phyloP scores from a whole-genome alignment of 2,888 invertebrate genomes.

The Limnephilus auricula region DNA sequence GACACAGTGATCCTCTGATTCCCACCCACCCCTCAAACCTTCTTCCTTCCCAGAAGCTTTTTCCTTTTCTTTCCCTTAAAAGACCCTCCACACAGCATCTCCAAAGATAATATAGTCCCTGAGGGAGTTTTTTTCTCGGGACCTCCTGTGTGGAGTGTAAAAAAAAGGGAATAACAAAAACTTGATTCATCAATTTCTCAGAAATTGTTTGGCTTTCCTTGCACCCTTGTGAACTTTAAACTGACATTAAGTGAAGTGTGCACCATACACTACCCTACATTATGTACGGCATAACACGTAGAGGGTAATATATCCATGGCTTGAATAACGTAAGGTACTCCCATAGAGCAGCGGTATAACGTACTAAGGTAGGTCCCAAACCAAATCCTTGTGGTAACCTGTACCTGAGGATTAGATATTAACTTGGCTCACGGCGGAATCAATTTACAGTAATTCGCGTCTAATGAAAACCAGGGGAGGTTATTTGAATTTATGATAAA shows the following conservation, averaged over 20 bases:
- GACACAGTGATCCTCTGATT: too few relatives aligned
- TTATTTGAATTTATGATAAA: slow-evolving; percentile 2
- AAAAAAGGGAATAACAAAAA: too few relatives aligned
- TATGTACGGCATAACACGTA: background rate
- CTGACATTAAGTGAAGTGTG: background rate
- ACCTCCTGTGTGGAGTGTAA: too few relatives aligned
- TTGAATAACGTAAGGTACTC: background rate
- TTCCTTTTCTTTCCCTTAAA: too few relatives aligned
- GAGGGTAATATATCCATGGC: background rate
- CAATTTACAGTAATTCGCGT: background rate
- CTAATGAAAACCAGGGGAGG: background rate
- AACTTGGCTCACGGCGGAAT: background rate
- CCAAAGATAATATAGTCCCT: too few relatives aligned
- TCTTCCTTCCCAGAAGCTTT: too few relatives aligned
- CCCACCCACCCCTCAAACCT: too few relatives aligned
- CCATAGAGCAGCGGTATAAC: background rate
- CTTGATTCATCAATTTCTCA: too few relatives aligned
- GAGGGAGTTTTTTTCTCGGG: too few relatives aligned
- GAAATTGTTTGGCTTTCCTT: background rate
- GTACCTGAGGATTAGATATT: background rate
- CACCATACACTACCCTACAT: background rate
- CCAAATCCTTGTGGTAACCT: background rate
- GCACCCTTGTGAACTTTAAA: background rate
- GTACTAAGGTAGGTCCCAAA: background rate
- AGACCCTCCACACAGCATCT: too few relatives aligned